Base-by-base conservation (phyloP, 2,797 vertebrate genomes). In the Australoheros facetus region DNA sequence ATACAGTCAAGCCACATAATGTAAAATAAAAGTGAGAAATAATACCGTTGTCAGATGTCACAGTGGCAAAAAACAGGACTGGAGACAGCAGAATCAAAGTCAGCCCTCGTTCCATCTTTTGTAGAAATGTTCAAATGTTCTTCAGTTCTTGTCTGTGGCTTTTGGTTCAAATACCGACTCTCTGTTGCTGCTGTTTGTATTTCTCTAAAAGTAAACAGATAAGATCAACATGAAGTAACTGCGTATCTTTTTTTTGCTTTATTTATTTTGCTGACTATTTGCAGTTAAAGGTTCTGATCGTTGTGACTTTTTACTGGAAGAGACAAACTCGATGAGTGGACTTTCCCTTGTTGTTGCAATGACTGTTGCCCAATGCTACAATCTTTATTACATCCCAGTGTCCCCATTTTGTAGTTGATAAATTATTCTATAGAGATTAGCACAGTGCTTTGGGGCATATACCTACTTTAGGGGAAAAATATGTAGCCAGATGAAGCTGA, bases 181-280 rank as follows among this genome's bases (percentile, higher is more conserved):
- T 73, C 66, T 56, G 53, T 39, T 23, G 19, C 73, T 74, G 71
- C 53, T 88, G 85, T 86, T 89, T 87, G 82, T 76, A 73, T 85
- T 87, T 56, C 71, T 85, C 62, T 60, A 13, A 80, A 30, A 69
- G 83, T 78, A 80, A 90, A 92, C 83, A 89, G 90, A 91, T 87
- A 83, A 87, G 73, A 81, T 13, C 26, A 53, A 72, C 26, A 23
- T 78, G 73, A 81, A 74, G 87, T 76, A 64, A 80, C 70, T 16
- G 4, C 11, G 11, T 10, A 37, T 51, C 13, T 4, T 12, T 81
- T 53, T 81, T 86, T 66, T 71, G 6, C 28, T 42, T 69, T 48
- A 10, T 19, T 6, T 59, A 60, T 30, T 32, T 80, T 72, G 10
- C 73, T 34, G 17, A 1, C 21, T 48, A 32, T 51, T 23, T 30